A percentile compares a stretch with the other conserved stretches of the same genome.
Conservation (phyloP, 1,140 invertebrate species). For the Zaprionus vittiger region DNA sequence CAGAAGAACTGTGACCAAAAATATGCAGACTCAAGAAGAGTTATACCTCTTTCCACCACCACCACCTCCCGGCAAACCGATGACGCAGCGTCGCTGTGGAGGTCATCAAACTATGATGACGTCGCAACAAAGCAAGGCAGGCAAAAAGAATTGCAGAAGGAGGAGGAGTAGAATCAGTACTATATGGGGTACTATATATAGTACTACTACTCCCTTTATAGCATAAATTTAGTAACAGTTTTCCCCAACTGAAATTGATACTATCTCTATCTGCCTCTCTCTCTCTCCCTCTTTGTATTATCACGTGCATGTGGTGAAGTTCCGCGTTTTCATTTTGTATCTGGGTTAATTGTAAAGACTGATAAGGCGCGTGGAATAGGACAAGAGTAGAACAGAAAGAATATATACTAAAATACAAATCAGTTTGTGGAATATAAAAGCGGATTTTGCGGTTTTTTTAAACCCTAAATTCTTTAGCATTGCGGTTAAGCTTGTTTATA, state of each 20-base stretch:
- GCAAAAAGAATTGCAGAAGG: not conserved
- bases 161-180: not conserved
- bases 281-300: slow-evolving; percentile 43
- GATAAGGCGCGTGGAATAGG: slow-evolving; percentile 42
- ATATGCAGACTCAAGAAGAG: slow-evolving; percentile 46
- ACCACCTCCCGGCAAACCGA: slow-evolving; percentile 24
- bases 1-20: slow-evolving; percentile 45
- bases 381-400: slow-evolving; percentile 15
- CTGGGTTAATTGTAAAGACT: slow-evolving; percentile 69
- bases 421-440: not conserved
- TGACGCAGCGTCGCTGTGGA: slow-evolving; percentile 51
- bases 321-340: slow-evolving; percentile 23
- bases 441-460: not conserved
- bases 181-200: not conserved
- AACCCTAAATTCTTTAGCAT: not conserved
- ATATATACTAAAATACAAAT: not conserved
- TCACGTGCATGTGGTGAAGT: slow-evolving; percentile 23
- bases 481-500: not conserved
- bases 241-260: slow-evolving; percentile 35
- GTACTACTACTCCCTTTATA: not conserved
- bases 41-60: slow-evolving; percentile 13
- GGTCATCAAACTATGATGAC: slow-evolving; percentile 78
- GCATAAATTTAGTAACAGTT: not conserved
- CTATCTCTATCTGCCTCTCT: slow-evolving; percentile 29
- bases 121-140: slow-evolving; percentile 45